A percentile compares a stretch with the other conserved stretches of the same genome.
These are phyloP conservation scores for Harpagifer antarcticus DNA, from an alignment of 2,797 vertebrate species.

Conservation along the genomic window DNA sequence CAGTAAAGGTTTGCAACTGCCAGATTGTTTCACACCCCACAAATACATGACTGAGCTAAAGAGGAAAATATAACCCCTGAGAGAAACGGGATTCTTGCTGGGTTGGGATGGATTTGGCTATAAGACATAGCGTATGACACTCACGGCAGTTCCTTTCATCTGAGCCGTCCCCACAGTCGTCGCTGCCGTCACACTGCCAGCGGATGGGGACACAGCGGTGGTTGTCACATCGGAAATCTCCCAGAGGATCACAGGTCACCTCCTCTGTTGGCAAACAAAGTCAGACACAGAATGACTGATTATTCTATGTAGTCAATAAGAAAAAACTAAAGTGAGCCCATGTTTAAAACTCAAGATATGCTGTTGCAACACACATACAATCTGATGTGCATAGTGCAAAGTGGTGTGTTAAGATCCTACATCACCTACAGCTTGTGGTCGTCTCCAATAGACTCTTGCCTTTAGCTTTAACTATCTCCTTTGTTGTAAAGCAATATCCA, in stretches of 20 bases:
- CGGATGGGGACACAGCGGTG: conserved; percentile 80
- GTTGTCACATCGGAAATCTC: conserved; percentile 84
- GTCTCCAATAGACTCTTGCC: background rate
- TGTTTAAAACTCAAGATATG: background rate
- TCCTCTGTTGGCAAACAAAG: conserved; percentile 64
- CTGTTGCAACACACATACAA: background rate
- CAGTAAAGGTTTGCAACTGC: background rate
- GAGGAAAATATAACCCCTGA: background rate
- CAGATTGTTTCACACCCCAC: background rate
- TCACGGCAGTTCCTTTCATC: conserved; percentile 81
- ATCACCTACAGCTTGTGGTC: background rate
- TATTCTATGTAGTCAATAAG: background rate
- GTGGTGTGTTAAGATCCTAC: background rate
- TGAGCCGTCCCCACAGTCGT: conserved; percentile 81
- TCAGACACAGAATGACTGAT: background rate
- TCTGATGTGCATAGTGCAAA: background rate
- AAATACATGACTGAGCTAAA: background rate
- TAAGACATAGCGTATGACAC: conserved; percentile 21
- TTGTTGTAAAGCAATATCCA: too few species aligned
- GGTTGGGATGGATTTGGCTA: background rate
- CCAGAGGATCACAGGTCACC: conserved; percentile 79
- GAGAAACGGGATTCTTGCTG: background rate
- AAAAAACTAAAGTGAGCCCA: background rate
- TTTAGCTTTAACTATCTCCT: too few species aligned
- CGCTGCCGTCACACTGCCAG: conserved; percentile 78